Conservation (phyloP, 2,888 invertebrate genomes). For the Nemoura dubitans region DNA sequence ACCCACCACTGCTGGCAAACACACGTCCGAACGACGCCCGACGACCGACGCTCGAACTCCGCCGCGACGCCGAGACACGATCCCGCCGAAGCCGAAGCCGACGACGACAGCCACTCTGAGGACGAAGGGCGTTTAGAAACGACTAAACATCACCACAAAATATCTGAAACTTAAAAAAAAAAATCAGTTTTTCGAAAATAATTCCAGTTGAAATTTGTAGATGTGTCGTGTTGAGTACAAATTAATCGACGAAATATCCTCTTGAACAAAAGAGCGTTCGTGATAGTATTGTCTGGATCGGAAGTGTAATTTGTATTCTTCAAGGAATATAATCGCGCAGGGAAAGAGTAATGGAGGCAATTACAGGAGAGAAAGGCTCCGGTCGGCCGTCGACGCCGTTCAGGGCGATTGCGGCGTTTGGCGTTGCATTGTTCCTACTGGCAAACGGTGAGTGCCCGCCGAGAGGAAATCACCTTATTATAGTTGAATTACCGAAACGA, state of each 20-base stretch:
- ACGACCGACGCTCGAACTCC: neutral
- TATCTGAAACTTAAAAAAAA: neutral
- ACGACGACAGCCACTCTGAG: too few relatives aligned
- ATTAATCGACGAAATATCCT: neutral
- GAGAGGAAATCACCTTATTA: neutral
- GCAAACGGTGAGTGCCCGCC: neutral
- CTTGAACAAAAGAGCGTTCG: neutral
- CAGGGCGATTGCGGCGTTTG: neutral
- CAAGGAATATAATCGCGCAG: neutral
- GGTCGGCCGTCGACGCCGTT: neutral
- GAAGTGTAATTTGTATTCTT: constrained; percentile 7
- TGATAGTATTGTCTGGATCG: neutral
- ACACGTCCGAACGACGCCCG: neutral
- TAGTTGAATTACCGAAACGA: neutral
- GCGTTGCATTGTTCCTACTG: neutral
- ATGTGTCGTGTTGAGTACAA: neutral
- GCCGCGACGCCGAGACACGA: neutral
- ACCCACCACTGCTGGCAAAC: neutral
- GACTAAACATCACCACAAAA: too few relatives aligned
- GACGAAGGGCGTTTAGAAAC: too few relatives aligned
- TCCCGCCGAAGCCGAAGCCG: neutral
- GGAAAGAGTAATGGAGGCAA: constrained; percentile 1
- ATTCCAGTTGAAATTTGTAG: neutral
- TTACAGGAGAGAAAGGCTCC: neutral
- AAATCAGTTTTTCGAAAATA: neutral